Base-by-base conservation (phyloP, 2,113 vertebrate species). In the Brachirus orientalis region DNA sequence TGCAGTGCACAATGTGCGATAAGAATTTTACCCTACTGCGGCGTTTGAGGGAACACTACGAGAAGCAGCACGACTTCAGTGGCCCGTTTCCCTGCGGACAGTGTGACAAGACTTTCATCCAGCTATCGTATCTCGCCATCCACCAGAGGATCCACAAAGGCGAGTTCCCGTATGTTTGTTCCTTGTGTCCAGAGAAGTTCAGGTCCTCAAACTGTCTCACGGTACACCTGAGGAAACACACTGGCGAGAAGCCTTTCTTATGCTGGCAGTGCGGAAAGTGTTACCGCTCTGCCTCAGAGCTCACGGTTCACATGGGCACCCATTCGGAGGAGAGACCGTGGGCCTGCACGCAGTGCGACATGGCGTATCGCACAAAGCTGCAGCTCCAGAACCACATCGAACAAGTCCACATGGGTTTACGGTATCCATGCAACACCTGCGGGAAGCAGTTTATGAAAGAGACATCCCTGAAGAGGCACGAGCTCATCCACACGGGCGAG, bases 401-500 rank as follows among this genome's bases (percentile, higher is more conserved):
- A 8, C 89, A 91, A n/a, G 33, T 92, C 10, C 90, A 92, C 88
- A 86, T 91, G 7, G 90, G 90, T 19, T 84, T 92, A n/a, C 8
- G 90, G 11, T 92, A 91, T 6, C 87, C 90, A 1, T 92, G 90
- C 79, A 69, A 45, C 73, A 76, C 46, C 75, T 92, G 90, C 9
- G 89, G 90, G 8, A 92, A 92, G 74, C 84, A 90, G 72, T 92
- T 92, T 69, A 90, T 92, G 90, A 92, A 92, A 58, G 90, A 90
- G 83, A 87, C 88, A 0, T 92, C 90, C 0, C 72, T 92, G 55
- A 92, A 90, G 79, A 71, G 90, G 20, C 90, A 92, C 18, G 86
- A 92, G 80, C 89, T 92, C 22, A 91, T 82, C 70, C 90, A 92
- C 84, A 91, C 89, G 0, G 90, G 89, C 3, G 90, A 92, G 83